A percentile compares a stretch with the other conserved stretches of the same genome.
Conservation (phyloP, 2,888 invertebrate genomes). For the Elmis aenea region DNA sequence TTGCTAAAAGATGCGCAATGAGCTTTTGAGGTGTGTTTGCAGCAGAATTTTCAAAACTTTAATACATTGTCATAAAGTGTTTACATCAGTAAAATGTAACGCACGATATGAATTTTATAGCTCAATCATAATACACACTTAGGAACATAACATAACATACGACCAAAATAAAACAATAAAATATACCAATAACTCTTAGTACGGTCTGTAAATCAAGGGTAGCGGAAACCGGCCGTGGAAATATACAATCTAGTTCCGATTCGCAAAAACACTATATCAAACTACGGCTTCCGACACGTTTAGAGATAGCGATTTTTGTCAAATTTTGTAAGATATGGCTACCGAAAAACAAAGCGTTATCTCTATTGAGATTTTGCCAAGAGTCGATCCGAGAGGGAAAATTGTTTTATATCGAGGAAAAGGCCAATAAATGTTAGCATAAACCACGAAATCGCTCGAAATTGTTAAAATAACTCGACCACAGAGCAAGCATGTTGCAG, state of each 20-base stretch:
- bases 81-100: constrained; percentile 25
- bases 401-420: too few species aligned
- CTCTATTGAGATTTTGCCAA: too few species aligned
- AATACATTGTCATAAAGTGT: constrained; percentile 26
- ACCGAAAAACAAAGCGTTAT: too few species aligned
- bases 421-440: too few species aligned
- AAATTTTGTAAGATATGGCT: constrained; percentile 14
- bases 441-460: too few species aligned
- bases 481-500: too few species aligned
- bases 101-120: constrained; percentile 36
- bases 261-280: constrained; percentile 26
- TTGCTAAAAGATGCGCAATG: too few species aligned
- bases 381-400: too few species aligned
- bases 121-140: constrained; percentile 35
- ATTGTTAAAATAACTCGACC: too few species aligned
- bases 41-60: too few species aligned
- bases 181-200: constrained; percentile 30
- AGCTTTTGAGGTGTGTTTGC: too few species aligned
- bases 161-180: constrained; percentile 37
- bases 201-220: constrained; percentile 28
- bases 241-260: constrained; percentile 27
- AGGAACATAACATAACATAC: constrained; percentile 34
- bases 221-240: constrained; percentile 25
- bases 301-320: constrained; percentile 13
- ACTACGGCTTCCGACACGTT: constrained; percentile 25